These are phyloP conservation scores for Caretta caretta DNA, from an alignment of 2,113 vertebrate species.

Conservation along the genomic window DNA sequence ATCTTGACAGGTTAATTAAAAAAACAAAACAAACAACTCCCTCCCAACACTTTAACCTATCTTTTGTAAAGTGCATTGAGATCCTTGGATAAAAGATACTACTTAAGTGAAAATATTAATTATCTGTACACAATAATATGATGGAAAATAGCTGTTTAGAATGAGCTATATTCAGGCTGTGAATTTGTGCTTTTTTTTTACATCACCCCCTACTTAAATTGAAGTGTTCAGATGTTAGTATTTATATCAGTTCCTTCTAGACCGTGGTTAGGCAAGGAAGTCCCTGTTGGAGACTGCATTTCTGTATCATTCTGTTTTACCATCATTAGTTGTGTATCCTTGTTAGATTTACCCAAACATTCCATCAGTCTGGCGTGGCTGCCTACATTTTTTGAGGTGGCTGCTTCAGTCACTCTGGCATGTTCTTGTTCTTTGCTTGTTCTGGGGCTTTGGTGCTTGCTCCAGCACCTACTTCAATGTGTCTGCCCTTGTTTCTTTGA, in stretches of 20 bases:
- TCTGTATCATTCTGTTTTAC: not conserved
- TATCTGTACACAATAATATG: not conserved
- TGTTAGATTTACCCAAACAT: not conserved
- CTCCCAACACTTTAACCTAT: not conserved
- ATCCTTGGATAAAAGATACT: conserved; percentile 1
- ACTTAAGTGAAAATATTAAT: conserved; percentile 44
- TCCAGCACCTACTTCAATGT: not conserved
- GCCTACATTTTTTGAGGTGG: not conserved
- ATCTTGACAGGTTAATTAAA: not conserved
- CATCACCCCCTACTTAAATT: not conserved
- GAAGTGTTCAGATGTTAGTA: too few species aligned
- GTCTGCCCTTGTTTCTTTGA: not conserved
- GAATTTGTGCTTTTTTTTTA: conserved; percentile 62
- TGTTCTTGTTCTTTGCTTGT: too few species aligned
- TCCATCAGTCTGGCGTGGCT: not conserved
- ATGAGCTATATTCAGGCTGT: conserved; percentile 55
- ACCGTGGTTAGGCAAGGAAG: not conserved
- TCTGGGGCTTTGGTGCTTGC: too few species aligned
- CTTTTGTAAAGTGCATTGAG: not conserved
- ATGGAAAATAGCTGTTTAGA: conserved; percentile 38
- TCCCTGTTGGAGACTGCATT: rapidly evolving
- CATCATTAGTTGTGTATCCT: not conserved
- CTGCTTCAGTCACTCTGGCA: not conserved
- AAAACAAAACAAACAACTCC: not conserved
- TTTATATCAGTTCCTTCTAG: not conserved